Evolutionary conservation across 2,797 vertebrate species (phyloP).

Genomic region (Eupleurogrammus muticus): DNA sequence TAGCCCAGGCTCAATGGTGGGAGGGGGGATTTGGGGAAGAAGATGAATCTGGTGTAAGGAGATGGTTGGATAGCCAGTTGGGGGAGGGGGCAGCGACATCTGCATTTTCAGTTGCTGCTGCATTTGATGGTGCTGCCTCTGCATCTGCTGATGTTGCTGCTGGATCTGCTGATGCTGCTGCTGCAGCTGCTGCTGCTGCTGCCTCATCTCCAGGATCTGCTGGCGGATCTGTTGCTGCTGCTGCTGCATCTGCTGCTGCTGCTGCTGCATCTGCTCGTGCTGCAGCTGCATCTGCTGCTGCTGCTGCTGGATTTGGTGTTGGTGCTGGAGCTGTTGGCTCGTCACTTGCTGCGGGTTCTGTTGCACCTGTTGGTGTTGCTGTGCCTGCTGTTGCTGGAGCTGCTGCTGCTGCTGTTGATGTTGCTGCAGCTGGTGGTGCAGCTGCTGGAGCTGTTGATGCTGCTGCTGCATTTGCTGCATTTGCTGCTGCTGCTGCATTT

Average conservation of each 20-base stretch:
- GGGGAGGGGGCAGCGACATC: slow-evolving; percentile 84
- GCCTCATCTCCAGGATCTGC: slow-evolving; percentile 85
- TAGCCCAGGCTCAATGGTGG: slow-evolving; percentile 75
- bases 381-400: slow-evolving; percentile 61
- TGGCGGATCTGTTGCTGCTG: slow-evolving; percentile 85
- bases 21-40: slow-evolving; percentile 79
- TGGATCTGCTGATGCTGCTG: slow-evolving; percentile 88
- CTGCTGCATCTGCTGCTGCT: slow-evolving; percentile 86
- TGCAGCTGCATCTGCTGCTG: slow-evolving; percentile 78
- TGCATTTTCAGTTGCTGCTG: slow-evolving; percentile 87
- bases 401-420: slow-evolving; percentile 70
- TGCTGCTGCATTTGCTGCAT: slow-evolving; percentile 42
- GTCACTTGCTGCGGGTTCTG: slow-evolving; percentile 44
- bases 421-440: slow-evolving; percentile 61
- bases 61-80: slow-evolving; percentile 81
- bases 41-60: slow-evolving; percentile 85
- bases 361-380: slow-evolving; percentile 57
- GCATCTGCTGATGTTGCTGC: slow-evolving; percentile 87
- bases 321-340: slow-evolving; percentile 44
- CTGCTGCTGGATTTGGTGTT: slow-evolving; percentile 53
- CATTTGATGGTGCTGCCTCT: slow-evolving; percentile 87
- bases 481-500: slow-evolving; percentile 37
- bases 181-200: slow-evolving; percentile 86
- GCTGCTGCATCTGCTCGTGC: slow-evolving; percentile 83
- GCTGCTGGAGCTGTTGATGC: slow-evolving; percentile 49